These are phyloP conservation scores for Nesogale talazaci DNA, from an alignment of 2,113 vertebrate genomes.

Conservation along the genomic window DNA sequence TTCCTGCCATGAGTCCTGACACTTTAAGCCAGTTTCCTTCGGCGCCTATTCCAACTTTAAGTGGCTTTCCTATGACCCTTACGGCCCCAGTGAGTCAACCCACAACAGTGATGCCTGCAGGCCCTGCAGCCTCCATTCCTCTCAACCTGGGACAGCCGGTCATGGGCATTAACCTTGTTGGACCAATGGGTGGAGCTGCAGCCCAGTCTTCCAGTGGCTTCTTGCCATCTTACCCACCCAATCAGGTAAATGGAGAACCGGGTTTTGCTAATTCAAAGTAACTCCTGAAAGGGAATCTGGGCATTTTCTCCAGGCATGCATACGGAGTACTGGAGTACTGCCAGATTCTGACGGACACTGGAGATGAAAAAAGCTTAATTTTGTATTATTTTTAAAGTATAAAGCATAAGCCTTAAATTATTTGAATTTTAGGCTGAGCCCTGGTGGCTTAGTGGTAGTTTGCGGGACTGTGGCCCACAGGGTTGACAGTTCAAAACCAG, in stretches of 20 bases:
- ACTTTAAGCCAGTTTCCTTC: conserved; percentile 94
- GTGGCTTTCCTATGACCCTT: conserved; percentile 90
- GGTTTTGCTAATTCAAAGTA: background rate
- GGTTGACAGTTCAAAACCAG: no score
- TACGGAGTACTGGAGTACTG: background rate
- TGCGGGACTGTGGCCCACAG: no score
- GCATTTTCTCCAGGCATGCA: fast-evolving
- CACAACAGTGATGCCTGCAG: conserved; percentile 81
- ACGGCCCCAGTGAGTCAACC: conserved; percentile 88
- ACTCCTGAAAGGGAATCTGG: background rate
- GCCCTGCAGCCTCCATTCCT: conserved; percentile 79
- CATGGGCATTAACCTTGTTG: conserved; percentile 88
- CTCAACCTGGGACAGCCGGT: conserved; percentile 88
- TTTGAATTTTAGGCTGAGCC: conserved; percentile 58
- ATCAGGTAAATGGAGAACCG: conserved; percentile 80
- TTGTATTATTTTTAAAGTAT: conserved; percentile 45
- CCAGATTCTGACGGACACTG: background rate
- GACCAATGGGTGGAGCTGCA: conserved; percentile 83
- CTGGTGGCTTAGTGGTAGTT: no score
- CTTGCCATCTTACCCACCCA: conserved; percentile 85
- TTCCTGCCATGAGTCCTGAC: conserved; percentile 94
- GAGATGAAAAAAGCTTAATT: conserved; percentile 32
- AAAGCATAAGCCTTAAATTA: conserved; percentile 49
- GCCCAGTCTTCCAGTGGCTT: conserved; percentile 84
- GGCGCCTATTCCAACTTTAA: conserved; percentile 94